Conservation (phyloP, 2,888 invertebrate genomes). For the Mesoligia furuncula region DNA sequence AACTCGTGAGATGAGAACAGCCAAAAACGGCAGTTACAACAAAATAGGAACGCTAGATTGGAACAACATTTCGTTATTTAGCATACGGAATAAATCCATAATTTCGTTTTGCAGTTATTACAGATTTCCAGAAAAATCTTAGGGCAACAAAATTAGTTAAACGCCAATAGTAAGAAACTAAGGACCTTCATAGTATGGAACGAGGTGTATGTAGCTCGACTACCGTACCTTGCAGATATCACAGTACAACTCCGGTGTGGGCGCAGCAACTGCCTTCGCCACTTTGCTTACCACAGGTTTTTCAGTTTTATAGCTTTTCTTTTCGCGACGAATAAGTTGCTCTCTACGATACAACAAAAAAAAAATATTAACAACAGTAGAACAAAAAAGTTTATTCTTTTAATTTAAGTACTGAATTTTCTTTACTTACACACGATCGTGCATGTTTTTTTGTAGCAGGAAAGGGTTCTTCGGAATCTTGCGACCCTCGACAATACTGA, state of each 20-base stretch:
- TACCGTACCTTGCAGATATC: slow-evolving; percentile 81
- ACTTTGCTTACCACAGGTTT: slow-evolving; percentile 47
- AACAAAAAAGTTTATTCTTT: background rate
- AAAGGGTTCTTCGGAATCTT: slow-evolving; percentile 80
- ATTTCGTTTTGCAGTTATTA: background rate
- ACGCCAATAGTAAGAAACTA: background rate
- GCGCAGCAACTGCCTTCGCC: slow-evolving; percentile 51
- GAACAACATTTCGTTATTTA: background rate
- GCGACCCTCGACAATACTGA: slow-evolving; percentile 82
- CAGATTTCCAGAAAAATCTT: background rate
- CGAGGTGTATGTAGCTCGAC: background rate
- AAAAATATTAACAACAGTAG: background rate
- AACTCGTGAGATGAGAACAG: background rate
- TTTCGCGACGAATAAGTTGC: slow-evolving; percentile 83
- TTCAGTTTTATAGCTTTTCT: slow-evolving; percentile 68
- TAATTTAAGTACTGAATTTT: background rate
- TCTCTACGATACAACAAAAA: slow-evolving; percentile 67
- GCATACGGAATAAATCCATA: background rate
- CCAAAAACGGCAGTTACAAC: background rate
- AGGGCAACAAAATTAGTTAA: background rate
- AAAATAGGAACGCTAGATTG: background rate
- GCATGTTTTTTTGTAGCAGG: slow-evolving; percentile 77
- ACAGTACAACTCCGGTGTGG: slow-evolving; percentile 78
- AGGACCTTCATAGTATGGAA: background rate
- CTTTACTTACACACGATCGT: slow-evolving; percentile 76